Conservation (phyloP, 2,797 vertebrate genomes). For the Thripadectes ignobilis region DNA sequence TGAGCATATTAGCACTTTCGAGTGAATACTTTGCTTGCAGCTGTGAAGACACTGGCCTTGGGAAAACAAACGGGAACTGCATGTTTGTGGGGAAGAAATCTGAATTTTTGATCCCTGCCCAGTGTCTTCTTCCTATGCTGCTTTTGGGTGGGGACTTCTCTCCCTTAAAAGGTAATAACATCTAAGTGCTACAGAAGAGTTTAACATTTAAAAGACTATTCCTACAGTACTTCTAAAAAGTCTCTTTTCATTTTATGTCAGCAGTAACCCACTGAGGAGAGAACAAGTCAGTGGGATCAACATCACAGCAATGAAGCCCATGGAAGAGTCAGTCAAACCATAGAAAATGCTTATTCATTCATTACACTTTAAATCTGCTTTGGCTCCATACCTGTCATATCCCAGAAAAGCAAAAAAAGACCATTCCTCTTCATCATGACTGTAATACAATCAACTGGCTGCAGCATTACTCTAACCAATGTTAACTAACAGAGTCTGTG, state of each 20-base stretch:
- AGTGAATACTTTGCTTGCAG: background rate
- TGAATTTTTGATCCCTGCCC: background rate
- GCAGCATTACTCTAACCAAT: conserved; percentile 64
- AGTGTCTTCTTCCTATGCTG: background rate
- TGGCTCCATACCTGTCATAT: conserved; percentile 54
- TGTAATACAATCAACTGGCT: conserved; percentile 69
- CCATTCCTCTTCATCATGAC: conserved; percentile 70
- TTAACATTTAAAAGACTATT: conserved; percentile 41
- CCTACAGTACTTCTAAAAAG: background rate
- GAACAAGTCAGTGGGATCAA: background rate
- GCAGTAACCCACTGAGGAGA: background rate
- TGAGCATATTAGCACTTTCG: conserved; percentile 22
- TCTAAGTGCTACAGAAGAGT: background rate
- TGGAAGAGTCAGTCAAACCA: conserved; percentile 13
- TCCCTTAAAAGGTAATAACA: background rate
- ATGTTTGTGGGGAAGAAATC: background rate
- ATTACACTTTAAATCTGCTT: conserved; percentile 60
- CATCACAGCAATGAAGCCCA: background rate
- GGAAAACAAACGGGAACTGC: conserved; percentile 44
- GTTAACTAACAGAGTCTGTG: conserved; percentile 64
- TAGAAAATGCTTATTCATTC: conserved; percentile 52
- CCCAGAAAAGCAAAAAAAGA: conserved; percentile 65
- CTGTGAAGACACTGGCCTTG: conserved; percentile 9
- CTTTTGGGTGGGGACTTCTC: background rate
- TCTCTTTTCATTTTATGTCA: background rate